Base-by-base conservation (phyloP, 2,888 invertebrate species). In the Caenorhabditis angaria region DNA sequence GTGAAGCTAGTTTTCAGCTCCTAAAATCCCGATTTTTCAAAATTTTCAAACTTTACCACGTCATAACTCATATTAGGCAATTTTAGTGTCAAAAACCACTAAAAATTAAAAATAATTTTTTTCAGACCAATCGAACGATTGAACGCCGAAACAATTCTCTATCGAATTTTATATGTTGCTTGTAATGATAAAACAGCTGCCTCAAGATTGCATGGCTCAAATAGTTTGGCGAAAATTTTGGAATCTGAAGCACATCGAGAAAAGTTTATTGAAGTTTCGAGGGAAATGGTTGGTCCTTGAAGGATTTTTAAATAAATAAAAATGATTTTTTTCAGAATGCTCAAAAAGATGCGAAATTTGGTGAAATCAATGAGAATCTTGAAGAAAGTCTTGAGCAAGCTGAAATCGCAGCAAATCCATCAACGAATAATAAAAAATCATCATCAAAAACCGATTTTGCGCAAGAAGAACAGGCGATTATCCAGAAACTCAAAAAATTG, bases 161-260 rank as follows among this genome's bases (percentile, higher is more conserved):
- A 71, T 32, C 57, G 47, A 29, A 64, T 71, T 51, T 48, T 71
- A 24, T 67, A 71, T 50, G 12, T 64, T 20, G 66, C 71, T 1
- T 71, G 71, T 51, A 20, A 67, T 8, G 67, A 71, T 27, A 71
- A 61, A 35, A 20, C 61, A 1, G 64, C 66, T 6, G 22, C 64
- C 3, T 50, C 60, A 24, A 35, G 71, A 35, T 20, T 71, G 0
- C 66, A 66, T 24, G 71, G 71, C 47, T 27, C 67, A 1, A 41
- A 63, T 24, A 54, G 57, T 29, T 47, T 71, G 14, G 57, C 64
- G 18, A 71, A 71, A 29, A 63, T 71, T 32, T 57, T 71, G 14
- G 55, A 53, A 4, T 56, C 55, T 0, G 25, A 50, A 20, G n/a
- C 10, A 0, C 70, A 71, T 48, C 47, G 66, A n/a, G 35, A 14